Evolutionary conservation across 2,888 invertebrate species (phyloP).

Genomic region (Octonoba sinensis): DNA sequence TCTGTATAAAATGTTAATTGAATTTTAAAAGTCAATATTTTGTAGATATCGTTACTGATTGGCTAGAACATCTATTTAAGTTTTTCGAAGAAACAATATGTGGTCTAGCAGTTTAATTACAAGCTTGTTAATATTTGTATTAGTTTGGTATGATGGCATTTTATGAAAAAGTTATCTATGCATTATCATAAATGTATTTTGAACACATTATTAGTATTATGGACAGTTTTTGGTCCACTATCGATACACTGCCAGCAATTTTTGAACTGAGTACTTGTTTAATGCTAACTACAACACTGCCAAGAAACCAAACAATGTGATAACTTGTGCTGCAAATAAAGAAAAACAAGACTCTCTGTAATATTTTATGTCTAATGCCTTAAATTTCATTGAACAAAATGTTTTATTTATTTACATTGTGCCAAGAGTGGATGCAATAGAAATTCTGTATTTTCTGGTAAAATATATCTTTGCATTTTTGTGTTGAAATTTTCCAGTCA

Average conservation of each 20-base stretch:
- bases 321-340: conserved; percentile 34
- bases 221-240: conserved; percentile 21
- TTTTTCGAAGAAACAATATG: conserved; percentile 19
- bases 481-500: neutral
- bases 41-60: conserved; percentile 51
- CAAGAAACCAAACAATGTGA: conserved; percentile 59
- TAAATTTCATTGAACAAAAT: conserved; percentile 43
- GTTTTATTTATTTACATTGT: conserved; percentile 41
- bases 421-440: conserved; percentile 37
- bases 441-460: neutral
- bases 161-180: conserved; percentile 18
- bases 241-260: conserved; percentile 41
- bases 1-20: conserved; percentile 22
- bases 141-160: conserved; percentile 25
- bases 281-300: conserved; percentile 58
- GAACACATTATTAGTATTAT: conserved; percentile 23
- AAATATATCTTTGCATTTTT: neutral
- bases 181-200: conserved; percentile 32
- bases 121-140: conserved; percentile 20
- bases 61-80: conserved; percentile 32
- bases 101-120: conserved; percentile 31
- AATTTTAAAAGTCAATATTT: conserved; percentile 35
- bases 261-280: conserved; percentile 56
- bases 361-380: conserved; percentile 54
- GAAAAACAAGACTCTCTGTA: conserved; percentile 12